A percentile compares a stretch with the other conserved stretches of the same genome.
Conservation (phyloP, 2,113 vertebrate genomes). For the Melanerpes aurifrons region DNA sequence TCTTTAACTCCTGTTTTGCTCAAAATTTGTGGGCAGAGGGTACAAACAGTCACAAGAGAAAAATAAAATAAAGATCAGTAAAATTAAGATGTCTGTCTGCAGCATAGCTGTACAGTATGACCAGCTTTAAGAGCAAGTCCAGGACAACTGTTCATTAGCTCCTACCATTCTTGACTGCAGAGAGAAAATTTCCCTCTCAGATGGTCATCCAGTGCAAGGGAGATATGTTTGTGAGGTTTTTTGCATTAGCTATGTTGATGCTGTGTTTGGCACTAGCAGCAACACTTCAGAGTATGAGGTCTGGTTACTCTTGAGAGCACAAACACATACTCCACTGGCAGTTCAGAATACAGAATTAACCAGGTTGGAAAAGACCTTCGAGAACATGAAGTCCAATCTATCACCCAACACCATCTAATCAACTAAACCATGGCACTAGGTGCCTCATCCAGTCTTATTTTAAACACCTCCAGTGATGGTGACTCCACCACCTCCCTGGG, state of each 20-base stretch:
- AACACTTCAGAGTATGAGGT: neutral
- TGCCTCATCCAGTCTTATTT: no score
- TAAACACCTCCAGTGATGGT: no score
- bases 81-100: neutral
- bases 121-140: neutral
- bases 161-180: fast-evolving
- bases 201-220: neutral
- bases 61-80: neutral
- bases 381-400: no score
- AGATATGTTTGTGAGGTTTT: neutral
- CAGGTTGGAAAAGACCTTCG: no score
- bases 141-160: neutral
- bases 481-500: no score
- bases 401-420: no score
- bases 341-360: neutral
- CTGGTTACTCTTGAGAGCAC: neutral
- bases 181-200: neutral
- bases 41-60: neutral
- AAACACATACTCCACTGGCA: neutral
- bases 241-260: neutral
- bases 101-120: neutral
- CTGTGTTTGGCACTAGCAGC: neutral
- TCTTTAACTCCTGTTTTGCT: neutral
- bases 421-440: no score
- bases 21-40: neutral